Conservation (phyloP, 2,797 vertebrate genomes). For the Poecilia velifera region DNA sequence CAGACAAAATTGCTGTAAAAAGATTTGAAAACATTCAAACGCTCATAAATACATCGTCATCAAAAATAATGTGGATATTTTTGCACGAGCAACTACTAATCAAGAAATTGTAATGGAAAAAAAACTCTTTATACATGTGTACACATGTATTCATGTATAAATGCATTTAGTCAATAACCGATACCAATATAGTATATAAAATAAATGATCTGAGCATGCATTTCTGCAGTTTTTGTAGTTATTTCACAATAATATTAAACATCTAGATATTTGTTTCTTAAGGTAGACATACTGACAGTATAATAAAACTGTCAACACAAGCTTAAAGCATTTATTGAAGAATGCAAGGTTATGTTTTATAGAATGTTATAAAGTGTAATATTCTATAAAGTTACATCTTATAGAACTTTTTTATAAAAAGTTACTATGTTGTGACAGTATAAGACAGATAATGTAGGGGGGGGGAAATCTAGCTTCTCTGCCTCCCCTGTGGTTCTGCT, state of each 20-base stretch:
- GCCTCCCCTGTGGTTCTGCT: too few species aligned
- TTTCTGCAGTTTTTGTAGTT: not conserved
- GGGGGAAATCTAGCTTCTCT: too few species aligned
- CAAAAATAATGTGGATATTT: not conserved
- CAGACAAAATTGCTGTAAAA: not conserved
- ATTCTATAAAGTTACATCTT: too few species aligned
- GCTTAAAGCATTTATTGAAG: too few species aligned
- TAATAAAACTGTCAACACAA: not conserved
- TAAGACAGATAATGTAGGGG: too few species aligned
- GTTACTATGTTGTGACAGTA: too few species aligned
- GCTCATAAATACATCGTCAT: not conserved
- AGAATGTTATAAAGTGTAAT: too few species aligned
- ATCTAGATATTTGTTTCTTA: not conserved
- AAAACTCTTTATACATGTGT: not conserved
- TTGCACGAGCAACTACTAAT: not conserved
- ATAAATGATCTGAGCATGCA: not conserved
- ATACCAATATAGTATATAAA: not conserved
- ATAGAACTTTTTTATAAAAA: too few species aligned
- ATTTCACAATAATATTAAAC: not conserved
- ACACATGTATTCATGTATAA: not conserved
- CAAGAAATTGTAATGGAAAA: not conserved
- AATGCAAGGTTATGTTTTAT: too few species aligned
- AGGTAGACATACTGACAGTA: not conserved
- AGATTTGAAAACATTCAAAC: not conserved
- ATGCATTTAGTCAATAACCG: not conserved